Conservation (phyloP, 2,888 invertebrate species). For the Nemotelus nigrinus region DNA sequence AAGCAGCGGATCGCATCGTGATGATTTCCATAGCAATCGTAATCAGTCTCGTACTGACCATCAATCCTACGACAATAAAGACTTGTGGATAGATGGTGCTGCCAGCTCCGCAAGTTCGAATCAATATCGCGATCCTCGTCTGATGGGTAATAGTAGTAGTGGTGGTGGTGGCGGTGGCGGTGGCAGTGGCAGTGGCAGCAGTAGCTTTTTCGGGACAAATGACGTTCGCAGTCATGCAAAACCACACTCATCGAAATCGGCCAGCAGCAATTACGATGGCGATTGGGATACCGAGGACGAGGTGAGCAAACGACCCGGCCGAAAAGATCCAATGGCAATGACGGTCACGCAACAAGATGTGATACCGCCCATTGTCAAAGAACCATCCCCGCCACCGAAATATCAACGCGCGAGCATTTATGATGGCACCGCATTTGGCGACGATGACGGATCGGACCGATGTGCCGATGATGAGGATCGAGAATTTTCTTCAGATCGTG, state of each 20-base stretch:
- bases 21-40: not conserved
- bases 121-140: slow-evolving; percentile 30
- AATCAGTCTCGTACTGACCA: not conserved
- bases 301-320: not conserved
- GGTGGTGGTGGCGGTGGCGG: not conserved
- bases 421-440: slow-evolving; percentile 54
- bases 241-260: not conserved
- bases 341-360: not conserved
- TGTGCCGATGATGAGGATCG: slow-evolving; percentile 32
- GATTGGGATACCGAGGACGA: slow-evolving; percentile 28
- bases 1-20: slow-evolving; percentile 6
- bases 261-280: slow-evolving; percentile 10
- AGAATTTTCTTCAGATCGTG: slow-evolving; percentile 55
- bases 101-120: not conserved
- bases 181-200: not conserved
- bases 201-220: not conserved
- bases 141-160: not conserved
- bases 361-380: slow-evolving; percentile 7
- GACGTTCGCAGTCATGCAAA: not conserved
- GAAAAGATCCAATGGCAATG: slow-evolving; percentile 24
- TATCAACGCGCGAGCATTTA: slow-evolving; percentile 61
- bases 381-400: slow-evolving; percentile 47
- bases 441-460: slow-evolving; percentile 14
- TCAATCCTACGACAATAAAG: slow-evolving; percentile 3
- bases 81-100: not conserved